Evolutionary conservation across 2,113 vertebrate species (phyloP).

Genomic region (Cyprinodon brontotheroides): DNA sequence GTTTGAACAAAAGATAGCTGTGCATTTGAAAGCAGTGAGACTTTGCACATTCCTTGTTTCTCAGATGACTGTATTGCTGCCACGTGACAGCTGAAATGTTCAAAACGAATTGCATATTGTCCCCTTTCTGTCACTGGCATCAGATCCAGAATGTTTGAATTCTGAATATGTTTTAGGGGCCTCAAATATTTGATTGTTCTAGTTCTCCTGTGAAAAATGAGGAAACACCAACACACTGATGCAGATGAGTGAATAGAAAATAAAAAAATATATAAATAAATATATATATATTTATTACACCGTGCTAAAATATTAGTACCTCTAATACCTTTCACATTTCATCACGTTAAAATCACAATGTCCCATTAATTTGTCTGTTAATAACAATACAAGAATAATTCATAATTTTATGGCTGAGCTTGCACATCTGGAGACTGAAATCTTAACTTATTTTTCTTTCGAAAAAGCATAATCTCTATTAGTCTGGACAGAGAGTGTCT

Average conservation of each 20-base stretch:
- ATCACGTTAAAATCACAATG: background rate
- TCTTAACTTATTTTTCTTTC: background rate
- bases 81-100: slow-evolving; percentile 2
- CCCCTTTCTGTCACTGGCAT: slow-evolving; percentile 57
- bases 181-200: slow-evolving; percentile 29
- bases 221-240: slow-evolving; percentile 7
- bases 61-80: slow-evolving; percentile 30
- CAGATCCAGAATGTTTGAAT: slow-evolving; percentile 26
- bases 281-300: too few relatives aligned
- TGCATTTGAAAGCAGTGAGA: slow-evolving; percentile 2
- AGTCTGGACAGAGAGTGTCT: background rate
- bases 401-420: background rate
- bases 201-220: slow-evolving; percentile 39
- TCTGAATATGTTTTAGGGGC: slow-evolving; percentile 26
- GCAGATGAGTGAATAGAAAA: background rate
- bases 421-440: background rate
- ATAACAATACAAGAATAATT: background rate
- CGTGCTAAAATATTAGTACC: slow-evolving; percentile 8
- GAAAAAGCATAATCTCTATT: background rate
- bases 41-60: slow-evolving; percentile 14
- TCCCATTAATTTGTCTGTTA: background rate
- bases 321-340: background rate
- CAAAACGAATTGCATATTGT: slow-evolving; percentile 35
- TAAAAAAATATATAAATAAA: too few relatives aligned
- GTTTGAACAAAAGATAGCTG: background rate